These are phyloP conservation scores for Caradrina kadenii DNA, from an alignment of 2,888 invertebrate species.

Conservation along the genomic window DNA sequence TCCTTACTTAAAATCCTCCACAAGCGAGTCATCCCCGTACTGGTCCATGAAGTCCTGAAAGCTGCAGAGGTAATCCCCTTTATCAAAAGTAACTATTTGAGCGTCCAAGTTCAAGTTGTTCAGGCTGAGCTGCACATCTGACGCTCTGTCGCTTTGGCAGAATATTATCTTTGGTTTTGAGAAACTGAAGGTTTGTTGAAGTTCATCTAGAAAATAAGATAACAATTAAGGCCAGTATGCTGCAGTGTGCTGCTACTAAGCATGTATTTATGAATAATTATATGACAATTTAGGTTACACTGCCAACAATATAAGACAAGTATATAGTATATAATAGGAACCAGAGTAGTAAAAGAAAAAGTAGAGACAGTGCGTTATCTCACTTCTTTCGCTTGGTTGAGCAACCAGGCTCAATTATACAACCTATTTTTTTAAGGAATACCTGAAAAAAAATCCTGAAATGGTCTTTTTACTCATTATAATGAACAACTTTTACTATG, in stretches of 20 bases:
- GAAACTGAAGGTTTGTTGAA: conserved; percentile 70
- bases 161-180: conserved; percentile 78
- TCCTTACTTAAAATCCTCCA: conserved; percentile 75
- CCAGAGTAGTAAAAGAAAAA: too few species aligned
- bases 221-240: neutral
- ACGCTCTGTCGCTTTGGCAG: conserved; percentile 77
- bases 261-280: too few species aligned
- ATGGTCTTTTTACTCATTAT: too few species aligned
- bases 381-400: too few species aligned
- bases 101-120: conserved; percentile 69
- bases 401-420: too few species aligned
- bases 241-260: neutral
- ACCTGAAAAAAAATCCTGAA: too few species aligned
- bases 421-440: too few species aligned
- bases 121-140: conserved; percentile 71
- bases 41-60: conserved; percentile 74
- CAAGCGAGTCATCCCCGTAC: conserved; percentile 64
- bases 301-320: too few species aligned
- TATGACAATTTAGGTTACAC: too few species aligned
- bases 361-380: too few species aligned
- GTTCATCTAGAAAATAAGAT: conserved; percentile 71
- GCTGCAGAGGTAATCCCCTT: conserved; percentile 70
- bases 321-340: too few species aligned
- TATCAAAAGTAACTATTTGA: conserved; percentile 77
- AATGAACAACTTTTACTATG: too few species aligned